Percentiles rank a stretch among this genome's conserved stretches.
Conservation (phyloP, 2,888 invertebrate genomes). For the Sesia apiformis region DNA sequence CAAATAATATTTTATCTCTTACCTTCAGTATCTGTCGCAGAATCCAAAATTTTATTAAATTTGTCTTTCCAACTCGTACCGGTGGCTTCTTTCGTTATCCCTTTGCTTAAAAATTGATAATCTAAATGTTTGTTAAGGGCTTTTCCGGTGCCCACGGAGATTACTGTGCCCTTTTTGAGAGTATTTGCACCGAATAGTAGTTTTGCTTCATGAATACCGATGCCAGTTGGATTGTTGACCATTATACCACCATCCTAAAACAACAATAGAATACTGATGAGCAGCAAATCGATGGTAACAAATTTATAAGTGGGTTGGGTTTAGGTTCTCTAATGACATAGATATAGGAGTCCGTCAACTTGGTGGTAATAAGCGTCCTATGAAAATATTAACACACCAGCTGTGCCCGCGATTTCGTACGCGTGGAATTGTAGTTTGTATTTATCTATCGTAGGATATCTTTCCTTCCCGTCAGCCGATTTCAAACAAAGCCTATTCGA, state of each 20-base stretch:
- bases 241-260: conserved; percentile 85
- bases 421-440: too few species aligned
- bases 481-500: too few species aligned
- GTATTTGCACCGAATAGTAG: conserved; percentile 85
- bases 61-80: conserved; percentile 82
- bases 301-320: too few species aligned
- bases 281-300: too few species aligned
- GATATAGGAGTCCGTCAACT: too few species aligned
- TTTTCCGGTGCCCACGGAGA: conserved; percentile 88
- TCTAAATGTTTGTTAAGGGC: conserved; percentile 51
- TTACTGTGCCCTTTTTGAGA: conserved; percentile 79
- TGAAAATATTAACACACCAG: too few species aligned
- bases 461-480: too few species aligned
- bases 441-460: too few species aligned
- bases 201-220: conserved; percentile 91
- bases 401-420: too few species aligned
- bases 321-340: too few species aligned
- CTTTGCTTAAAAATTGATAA: conserved; percentile 25
- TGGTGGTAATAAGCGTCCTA: too few species aligned
- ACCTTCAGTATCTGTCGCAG: conserved; percentile 92
- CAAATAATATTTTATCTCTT: conserved; percentile 4
- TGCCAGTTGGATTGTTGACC: conserved; percentile 91
- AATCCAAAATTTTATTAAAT: conserved; percentile 86
- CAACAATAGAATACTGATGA: background rate
- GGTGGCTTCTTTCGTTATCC: conserved; percentile 23